Base-by-base conservation (phyloP, 2,113 vertebrate genomes). In the Dermatemys mawii region DNA sequence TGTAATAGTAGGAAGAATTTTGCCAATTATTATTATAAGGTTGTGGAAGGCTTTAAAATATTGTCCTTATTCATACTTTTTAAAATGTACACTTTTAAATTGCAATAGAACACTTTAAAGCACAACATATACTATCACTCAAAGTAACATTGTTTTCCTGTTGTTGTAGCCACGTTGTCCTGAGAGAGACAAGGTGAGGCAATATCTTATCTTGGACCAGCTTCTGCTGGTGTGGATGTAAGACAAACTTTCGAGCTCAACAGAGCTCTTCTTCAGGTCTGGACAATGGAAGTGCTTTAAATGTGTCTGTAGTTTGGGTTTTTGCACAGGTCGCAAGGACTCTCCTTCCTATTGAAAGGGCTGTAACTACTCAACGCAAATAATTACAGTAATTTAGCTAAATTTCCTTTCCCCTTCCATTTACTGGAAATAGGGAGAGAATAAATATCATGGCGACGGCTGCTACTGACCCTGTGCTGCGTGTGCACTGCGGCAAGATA, bases 391-490 rank as follows among this genome's bases (percentile, higher is more conserved):
- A 46, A 8, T 44, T 46, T 29, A 16, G 32, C 2, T 1, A 32
- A 21, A 5, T 2, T 3, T 79, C 41, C 84, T 5, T 82, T 81
- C 46, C 35, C 21, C 41, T 35, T 41, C 2, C 3, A n/a, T 32
- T 85, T 57, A 21, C 26, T 2, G n/a, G 27, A 26, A 0, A 55
- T 48, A 21, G 1, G 38, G 32, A 10, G 0, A 41, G 70, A 14
- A 13, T 70, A 48, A 80, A 10, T 88, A 87, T 93, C 86, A 97
- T 91, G 93, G 96, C 91, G 92, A 95, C 92, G 55, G 24, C 35
- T 76, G 10, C 17, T 29, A 22, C 70, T 1, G 9, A 14, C 50
- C 50, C 57, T 54, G 75, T 41, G 49, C n/a, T 44, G 24, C 29
- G 38, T 35, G 8, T 14, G 29, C 41, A 11, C 38, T 22, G 63